Percentiles rank a stretch among this genome's conserved stretches.
Evolutionary conservation across 1,140 invertebrate species (phyloP).

Genomic region (Nephila pilipes): DNA sequence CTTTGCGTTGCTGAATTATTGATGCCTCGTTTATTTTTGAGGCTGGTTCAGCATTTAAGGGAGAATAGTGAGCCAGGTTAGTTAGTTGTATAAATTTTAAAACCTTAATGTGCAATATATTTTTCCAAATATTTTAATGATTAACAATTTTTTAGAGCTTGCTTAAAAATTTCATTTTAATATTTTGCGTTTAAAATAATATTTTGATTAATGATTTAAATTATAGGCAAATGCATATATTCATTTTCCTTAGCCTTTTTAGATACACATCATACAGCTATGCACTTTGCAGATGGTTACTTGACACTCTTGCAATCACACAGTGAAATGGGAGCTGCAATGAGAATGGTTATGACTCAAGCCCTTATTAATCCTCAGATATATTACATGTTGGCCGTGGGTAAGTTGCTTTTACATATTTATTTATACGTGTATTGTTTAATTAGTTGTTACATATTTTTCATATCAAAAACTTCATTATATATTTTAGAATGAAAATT

Average conservation of each 20-base stretch:
- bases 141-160: too few species aligned
- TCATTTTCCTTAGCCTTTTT: conserved; percentile 13
- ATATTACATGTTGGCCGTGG: conserved; percentile 78
- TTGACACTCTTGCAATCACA: conserved; percentile 94
- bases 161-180: neutral
- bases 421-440: too few species aligned
- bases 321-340: conserved; percentile 96
- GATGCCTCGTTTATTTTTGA: conserved; percentile 94
- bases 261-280: conserved; percentile 81
- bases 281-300: conserved; percentile 91
- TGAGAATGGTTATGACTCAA: conserved; percentile 94
- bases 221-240: neutral
- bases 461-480: too few species aligned
- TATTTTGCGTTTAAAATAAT: neutral
- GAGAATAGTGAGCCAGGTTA: conserved; percentile 86
- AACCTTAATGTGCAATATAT: neutral
- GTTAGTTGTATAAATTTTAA: neutral
- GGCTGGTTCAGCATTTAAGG: conserved; percentile 94
- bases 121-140: neutral
- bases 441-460: too few species aligned
- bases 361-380: conserved; percentile 89
- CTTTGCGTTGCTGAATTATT: conserved; percentile 95
- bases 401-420: conserved; percentile 54
- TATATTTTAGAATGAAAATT: too few species aligned
- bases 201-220: neutral